These are phyloP conservation scores for Leptopilina clavipes DNA, from an alignment of 1,140 invertebrate species.

Conservation along the genomic window DNA sequence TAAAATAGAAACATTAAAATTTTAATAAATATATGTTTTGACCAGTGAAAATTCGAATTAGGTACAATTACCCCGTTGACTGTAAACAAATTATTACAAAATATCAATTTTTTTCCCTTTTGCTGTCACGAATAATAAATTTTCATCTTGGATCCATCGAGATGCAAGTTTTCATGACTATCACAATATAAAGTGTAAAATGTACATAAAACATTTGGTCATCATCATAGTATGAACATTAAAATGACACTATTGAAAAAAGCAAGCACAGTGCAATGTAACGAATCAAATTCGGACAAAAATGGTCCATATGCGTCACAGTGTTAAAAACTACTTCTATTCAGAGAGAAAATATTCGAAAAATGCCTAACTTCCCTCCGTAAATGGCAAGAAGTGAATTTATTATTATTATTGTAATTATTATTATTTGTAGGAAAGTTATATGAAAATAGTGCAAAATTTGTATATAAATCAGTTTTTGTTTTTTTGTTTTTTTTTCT, in stretches of 20 bases:
- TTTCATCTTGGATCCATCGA: no score
- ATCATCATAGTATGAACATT: background rate
- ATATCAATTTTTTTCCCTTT: no score
- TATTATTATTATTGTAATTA: background rate
- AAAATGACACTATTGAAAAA: constrained; percentile 20
- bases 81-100: no score
- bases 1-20: no score
- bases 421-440: constrained; percentile 1
- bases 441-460: constrained; percentile 30
- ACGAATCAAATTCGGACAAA: background rate
- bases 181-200: constrained; percentile 19
- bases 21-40: no score
- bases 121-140: no score
- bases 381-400: background rate
- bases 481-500: no score
- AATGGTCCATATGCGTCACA: background rate
- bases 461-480: constrained; percentile 16
- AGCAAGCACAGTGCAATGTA: background rate
- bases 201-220: constrained; percentile 33
- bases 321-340: constrained; percentile 16
- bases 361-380: background rate
- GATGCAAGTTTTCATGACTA: constrained; percentile 18
- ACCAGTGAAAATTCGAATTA: no score
- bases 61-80: no score
- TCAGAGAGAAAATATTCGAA: background rate